A percentile compares a stretch with the other conserved stretches of the same genome.
Conservation (phyloP, 2,113 vertebrate species). For the Falcunculus frontatus region DNA sequence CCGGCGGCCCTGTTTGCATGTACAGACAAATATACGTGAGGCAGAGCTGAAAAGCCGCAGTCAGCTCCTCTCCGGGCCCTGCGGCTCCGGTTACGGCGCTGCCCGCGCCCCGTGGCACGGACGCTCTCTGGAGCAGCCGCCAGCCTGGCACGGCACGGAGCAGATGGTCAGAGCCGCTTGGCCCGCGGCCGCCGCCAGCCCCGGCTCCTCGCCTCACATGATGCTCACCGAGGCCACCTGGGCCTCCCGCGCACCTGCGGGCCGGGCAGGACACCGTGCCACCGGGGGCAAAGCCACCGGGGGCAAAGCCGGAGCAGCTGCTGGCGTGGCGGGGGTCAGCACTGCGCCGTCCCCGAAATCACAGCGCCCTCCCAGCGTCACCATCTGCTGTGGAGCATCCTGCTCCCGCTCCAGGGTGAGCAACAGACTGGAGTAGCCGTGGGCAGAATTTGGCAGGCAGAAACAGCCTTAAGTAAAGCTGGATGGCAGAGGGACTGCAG, state of each 20-base stretch:
- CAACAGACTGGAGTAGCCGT: background rate
- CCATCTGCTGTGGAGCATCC: background rate
- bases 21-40: background rate
- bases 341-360: background rate
- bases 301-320: background rate
- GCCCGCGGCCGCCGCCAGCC: slow-evolving; percentile 37
- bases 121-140: background rate
- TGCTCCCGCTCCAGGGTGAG: fast-evolving
- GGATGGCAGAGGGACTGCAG: background rate
- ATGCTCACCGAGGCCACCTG: slow-evolving; percentile 59
- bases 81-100: slow-evolving; percentile 33
- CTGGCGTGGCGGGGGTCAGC: background rate
- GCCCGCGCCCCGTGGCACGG: background rate
- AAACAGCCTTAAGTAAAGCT: fast-evolving
- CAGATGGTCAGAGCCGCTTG: slow-evolving; percentile 66
- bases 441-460: background rate
- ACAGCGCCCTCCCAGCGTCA: background rate
- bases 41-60: slow-evolving; percentile 5
- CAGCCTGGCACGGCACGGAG: background rate
- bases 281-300: background rate
- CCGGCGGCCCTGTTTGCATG: background rate
- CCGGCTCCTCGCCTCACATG: slow-evolving; percentile 20
- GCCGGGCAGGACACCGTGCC: background rate
- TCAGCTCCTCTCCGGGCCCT: slow-evolving; percentile 19
- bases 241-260: slow-evolving; percentile 19